Evolutionary conservation across 2,888 invertebrate species (phyloP).

Genomic region (Cataglyphis altisquamis): DNA sequence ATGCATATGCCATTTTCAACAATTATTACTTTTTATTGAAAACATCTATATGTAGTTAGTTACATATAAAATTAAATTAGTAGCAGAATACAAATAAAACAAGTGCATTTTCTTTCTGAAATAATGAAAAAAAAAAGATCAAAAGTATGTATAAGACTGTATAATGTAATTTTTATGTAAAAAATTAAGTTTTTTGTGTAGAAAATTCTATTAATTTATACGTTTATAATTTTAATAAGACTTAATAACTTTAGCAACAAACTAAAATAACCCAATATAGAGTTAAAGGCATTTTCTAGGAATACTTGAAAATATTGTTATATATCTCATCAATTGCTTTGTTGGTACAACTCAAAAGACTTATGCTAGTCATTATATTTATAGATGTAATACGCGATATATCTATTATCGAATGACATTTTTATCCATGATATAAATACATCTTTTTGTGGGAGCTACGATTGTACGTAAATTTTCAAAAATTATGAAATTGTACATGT

Average conservation of each 20-base stretch:
- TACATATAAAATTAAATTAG: conserved; percentile 31
- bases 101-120: not conserved
- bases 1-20: not conserved
- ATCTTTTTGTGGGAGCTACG: not conserved
- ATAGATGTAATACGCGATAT: conserved; percentile 71
- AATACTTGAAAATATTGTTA: conserved; percentile 79
- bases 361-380: conserved; percentile 70
- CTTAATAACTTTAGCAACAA: conserved; percentile 71
- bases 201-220: conserved; percentile 75
- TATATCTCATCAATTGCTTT: conserved; percentile 63
- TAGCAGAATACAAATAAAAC: not conserved
- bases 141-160: not conserved
- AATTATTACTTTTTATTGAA: not conserved
- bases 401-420: conserved; percentile 69
- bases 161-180: conserved; percentile 77
- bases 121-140: conserved; percentile 1
- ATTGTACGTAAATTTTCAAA: conserved; percentile 3
- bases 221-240: conserved; percentile 79
- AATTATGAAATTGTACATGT: conserved; percentile 45
- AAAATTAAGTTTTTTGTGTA: conserved; percentile 55
- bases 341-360: conserved; percentile 74
- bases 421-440: conserved; percentile 23
- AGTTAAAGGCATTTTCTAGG: conserved; percentile 74
- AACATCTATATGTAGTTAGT: not conserved
- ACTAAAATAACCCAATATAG: conserved; percentile 74